These are phyloP conservation scores for Melanotaenia parkinsoni DNA, from an alignment of 2,797 vertebrate genomes.

Conservation along the genomic window DNA sequence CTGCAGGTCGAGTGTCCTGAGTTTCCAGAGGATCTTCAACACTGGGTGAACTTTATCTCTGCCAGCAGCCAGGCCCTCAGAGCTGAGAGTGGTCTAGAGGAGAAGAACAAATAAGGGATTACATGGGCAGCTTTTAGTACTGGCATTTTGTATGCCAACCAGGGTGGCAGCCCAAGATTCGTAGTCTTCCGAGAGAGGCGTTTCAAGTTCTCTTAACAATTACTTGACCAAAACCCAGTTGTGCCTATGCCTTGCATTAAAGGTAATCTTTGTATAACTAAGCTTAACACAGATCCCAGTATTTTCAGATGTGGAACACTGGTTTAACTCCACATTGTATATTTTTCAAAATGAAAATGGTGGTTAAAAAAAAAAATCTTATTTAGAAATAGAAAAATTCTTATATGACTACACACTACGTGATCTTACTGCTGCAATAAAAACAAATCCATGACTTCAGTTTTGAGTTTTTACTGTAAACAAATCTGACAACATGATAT, in stretches of 20 bases:
- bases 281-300: background rate
- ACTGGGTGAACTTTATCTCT: conserved; percentile 91
- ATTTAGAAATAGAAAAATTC: background rate
- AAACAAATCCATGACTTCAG: background rate
- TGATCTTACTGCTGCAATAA: conserved; percentile 23
- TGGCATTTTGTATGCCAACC: background rate
- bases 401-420: conserved; percentile 2
- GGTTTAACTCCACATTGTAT: background rate
- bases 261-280: background rate
- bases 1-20: conserved; percentile 89
- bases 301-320: conserved; percentile 1
- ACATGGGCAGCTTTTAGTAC: background rate
- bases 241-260: conserved; percentile 50
- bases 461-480: background rate
- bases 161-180: conserved; percentile 2
- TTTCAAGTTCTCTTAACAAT: background rate
- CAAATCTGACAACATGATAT: background rate
- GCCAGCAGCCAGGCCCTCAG: conserved; percentile 89
- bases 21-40: conserved; percentile 87
- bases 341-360: background rate
- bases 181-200: conserved; percentile 2
- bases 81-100: conserved; percentile 82
- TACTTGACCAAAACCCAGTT: conserved; percentile 36
- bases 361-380: background rate
- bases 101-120: conserved; percentile 79